Percentiles rank a stretch among this genome's conserved stretches.
phyloP scores from a whole-genome alignment of 2,797 vertebrate genomes.

The Gymnothorax javanicus region DNA sequence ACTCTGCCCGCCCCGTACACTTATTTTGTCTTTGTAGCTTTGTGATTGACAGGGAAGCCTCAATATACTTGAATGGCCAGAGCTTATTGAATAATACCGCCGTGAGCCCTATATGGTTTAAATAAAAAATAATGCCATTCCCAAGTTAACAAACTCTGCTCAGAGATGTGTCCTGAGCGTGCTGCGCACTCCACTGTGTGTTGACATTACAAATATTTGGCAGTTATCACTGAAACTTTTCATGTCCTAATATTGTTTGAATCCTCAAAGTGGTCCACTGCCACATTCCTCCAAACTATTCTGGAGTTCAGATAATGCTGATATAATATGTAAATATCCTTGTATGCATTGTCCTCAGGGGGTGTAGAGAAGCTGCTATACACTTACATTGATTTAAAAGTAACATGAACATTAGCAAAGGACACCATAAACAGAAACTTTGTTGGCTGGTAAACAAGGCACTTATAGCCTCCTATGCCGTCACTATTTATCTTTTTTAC shows the following conservation, averaged over 20 bases:
- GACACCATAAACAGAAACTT: neutral
- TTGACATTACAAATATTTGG: neutral
- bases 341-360: neutral
- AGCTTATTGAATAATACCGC: neutral
- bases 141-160: neutral
- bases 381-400: neutral
- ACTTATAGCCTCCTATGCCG: neutral
- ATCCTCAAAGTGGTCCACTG: slow-evolving; percentile 14
- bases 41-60: slow-evolving; percentile 8
- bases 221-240: neutral
- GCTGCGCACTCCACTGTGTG: neutral
- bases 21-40: slow-evolving; percentile 9
- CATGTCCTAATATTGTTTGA: neutral
- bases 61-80: neutral
- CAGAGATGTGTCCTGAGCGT: neutral
- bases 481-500: neutral
- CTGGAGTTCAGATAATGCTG: neutral
- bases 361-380: neutral
- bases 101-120: neutral
- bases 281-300: neutral
- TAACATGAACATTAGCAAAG: neutral
- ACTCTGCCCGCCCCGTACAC: neutral
- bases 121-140: neutral
- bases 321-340: neutral
- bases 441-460: neutral